phyloP scores from a whole-genome alignment of 2,797 vertebrate genomes.

The Pteropus rufus region DNA sequence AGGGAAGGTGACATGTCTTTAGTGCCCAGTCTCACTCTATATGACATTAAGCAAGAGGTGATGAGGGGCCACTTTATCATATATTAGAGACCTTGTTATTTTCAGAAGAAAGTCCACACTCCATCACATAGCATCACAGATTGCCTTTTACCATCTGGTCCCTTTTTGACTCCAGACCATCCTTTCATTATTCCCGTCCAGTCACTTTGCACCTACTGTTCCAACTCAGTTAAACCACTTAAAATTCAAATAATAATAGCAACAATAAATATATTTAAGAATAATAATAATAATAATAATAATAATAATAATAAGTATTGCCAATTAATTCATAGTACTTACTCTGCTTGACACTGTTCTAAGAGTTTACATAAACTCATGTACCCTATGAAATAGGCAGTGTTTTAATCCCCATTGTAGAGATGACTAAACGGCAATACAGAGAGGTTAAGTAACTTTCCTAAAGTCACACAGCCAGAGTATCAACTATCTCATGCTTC shows the following conservation, averaged over 20 bases:
- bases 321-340: not conserved
- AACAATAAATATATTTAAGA: not conserved
- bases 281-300: not conserved
- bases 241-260: not conserved
- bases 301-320: not conserved
- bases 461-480: not conserved
- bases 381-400: not conserved
- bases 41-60: not conserved
- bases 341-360: not conserved
- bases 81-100: not conserved
- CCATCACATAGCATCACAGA: fast-evolving
- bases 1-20: not conserved
- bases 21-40: not conserved
- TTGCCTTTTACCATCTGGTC: not conserved
- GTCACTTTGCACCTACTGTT: not conserved
- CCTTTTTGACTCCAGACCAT: not conserved
- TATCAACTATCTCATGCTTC: not conserved
- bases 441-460: not conserved
- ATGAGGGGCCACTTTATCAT: not conserved
- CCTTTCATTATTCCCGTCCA: not conserved
- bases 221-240: not conserved
- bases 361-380: not conserved
- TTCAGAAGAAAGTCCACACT: not conserved
- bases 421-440: not conserved
- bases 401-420: not conserved